Conservation (phyloP, 2,797 vertebrate species). For the Tangara arthus region DNA sequence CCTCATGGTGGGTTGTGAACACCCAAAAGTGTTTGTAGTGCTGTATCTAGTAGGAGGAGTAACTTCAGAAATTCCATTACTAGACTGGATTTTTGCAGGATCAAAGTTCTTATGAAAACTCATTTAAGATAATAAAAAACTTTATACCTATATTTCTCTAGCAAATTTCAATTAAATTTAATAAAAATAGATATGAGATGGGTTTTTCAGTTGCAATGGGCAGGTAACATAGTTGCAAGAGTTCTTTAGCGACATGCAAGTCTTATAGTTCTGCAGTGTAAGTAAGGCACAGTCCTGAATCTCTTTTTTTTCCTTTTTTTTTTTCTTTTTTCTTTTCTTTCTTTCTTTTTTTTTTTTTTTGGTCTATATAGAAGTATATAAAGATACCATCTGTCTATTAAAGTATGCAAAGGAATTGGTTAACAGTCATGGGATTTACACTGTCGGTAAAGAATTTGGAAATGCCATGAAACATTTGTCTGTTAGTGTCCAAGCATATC, state of each 20-base stretch:
- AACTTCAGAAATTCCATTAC: neutral
- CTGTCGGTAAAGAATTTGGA: neutral
- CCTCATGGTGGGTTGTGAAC: neutral
- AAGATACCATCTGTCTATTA: constrained; percentile 17
- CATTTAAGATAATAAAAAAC: neutral
- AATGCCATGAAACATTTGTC: neutral
- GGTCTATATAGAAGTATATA: constrained; percentile 9
- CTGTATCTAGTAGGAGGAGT: neutral
- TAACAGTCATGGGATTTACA: neutral
- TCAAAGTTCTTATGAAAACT: neutral
- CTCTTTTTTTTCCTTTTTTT: neutral
- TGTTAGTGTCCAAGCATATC: neutral
- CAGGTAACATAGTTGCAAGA: neutral
- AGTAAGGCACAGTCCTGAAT: neutral
- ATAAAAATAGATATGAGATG: neutral
- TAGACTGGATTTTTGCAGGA: neutral
- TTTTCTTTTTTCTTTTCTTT: neutral
- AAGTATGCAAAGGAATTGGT: neutral
- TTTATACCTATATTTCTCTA: neutral
- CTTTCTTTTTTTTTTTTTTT: neutral
- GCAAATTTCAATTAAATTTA: neutral
- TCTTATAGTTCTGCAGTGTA: neutral
- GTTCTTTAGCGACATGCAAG: neutral
- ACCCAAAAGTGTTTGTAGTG: neutral
- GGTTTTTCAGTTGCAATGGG: neutral